A percentile compares a stretch with the other conserved stretches of the same genome.
Conservation (phyloP, 2,888 invertebrate genomes). For the Chironomus tentans region DNA sequence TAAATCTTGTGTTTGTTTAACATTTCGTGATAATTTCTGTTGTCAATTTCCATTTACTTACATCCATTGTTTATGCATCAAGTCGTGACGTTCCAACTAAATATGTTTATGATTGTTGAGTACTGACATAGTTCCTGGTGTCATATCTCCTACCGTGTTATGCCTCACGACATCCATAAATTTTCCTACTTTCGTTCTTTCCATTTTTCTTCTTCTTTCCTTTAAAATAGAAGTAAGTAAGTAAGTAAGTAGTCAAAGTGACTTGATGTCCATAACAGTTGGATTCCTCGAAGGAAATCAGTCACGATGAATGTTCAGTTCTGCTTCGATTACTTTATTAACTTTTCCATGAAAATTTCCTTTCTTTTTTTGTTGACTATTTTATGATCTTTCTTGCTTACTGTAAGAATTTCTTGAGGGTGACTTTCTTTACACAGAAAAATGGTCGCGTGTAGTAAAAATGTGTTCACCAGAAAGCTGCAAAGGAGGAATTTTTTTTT, state of each 20-base stretch:
- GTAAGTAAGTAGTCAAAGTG: not conserved
- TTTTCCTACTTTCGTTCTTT: not conserved
- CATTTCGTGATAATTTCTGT: conserved; percentile 23
- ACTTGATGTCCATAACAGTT: conserved; percentile 26
- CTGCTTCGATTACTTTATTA: conserved; percentile 25
- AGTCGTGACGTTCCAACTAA: conserved; percentile 10
- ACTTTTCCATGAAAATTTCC: conserved; percentile 25
- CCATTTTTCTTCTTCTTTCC: not conserved
- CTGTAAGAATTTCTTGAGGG: not conserved
- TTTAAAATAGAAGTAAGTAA: too few relatives aligned
- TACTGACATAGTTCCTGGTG: not conserved
- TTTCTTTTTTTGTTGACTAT: not conserved
- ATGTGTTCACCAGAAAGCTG: conserved; percentile 20
- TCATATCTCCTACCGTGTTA: conserved; percentile 17
- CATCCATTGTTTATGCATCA: not conserved
- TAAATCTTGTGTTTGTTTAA: too few relatives aligned
- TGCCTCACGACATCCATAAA: conserved; percentile 26
- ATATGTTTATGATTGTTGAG: conserved; percentile 6
- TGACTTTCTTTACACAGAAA: conserved; percentile 26
- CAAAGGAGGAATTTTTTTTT: too few relatives aligned
- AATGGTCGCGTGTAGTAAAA: conserved; percentile 25
- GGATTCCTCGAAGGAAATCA: conserved; percentile 23
- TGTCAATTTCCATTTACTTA: conserved; percentile 9
- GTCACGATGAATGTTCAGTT: conserved; percentile 1
- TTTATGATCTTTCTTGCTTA: conserved; percentile 9